Evolutionary conservation across 2,888 invertebrate genomes (phyloP).

Genomic region (Acrobasis suavella): DNA sequence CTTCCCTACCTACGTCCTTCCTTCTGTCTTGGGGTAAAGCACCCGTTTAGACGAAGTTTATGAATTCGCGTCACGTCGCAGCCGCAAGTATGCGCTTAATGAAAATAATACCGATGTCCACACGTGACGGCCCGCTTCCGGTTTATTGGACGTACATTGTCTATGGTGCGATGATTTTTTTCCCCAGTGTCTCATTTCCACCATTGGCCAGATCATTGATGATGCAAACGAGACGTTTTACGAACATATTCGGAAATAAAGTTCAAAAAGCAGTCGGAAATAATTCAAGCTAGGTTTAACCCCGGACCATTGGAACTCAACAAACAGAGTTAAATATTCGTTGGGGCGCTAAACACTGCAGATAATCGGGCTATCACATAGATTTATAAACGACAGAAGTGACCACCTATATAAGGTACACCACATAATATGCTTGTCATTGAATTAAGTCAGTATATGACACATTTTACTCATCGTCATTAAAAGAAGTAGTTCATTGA

Average conservation of each 20-base stretch:
- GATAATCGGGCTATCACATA: conserved; percentile 24
- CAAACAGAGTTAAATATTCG: conserved; percentile 44
- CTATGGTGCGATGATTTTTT: no score
- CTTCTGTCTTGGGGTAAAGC: conserved; percentile 1
- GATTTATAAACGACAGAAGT: neutral
- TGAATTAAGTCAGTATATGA: no score
- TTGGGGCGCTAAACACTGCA: conserved; percentile 38
- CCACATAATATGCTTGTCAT: no score
- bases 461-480: no score
- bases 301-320: conserved; percentile 26
- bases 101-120: conserved; percentile 63
- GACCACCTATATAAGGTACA: neutral
- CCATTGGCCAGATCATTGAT: no score
- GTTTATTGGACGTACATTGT: conserved; percentile 27
- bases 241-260: no score
- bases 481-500: no score
- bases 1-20: no score
- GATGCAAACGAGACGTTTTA: no score
- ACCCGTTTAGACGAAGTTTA: conserved; percentile 24
- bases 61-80: conserved; percentile 53
- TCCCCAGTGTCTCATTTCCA: no score
- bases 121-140: conserved; percentile 53
- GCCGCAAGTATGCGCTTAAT: conserved; percentile 62
- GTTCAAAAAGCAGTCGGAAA: no score
- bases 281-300: neutral